These are phyloP conservation scores for Epizoanthus fatuus DNA, from an alignment of 92 coral and sea anemone species.

Conservation along the genomic window DNA sequence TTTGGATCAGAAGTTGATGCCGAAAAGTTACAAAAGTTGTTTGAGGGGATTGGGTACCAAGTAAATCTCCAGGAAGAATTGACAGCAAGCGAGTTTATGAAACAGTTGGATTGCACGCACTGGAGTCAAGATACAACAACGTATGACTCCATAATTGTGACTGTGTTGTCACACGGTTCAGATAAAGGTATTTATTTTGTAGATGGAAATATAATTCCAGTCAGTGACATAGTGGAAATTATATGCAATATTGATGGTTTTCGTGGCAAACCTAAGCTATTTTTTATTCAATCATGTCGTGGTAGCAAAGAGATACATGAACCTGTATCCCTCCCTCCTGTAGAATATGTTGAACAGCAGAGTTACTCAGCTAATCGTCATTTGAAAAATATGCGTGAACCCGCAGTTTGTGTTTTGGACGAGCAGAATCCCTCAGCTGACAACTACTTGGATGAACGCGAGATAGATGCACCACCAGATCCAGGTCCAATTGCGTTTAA, in stretches of 20 bases:
- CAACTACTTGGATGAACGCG: no score
- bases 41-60: slow-evolving; percentile 51
- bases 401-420: no score
- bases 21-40: slow-evolving; percentile 14
- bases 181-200: slow-evolving; percentile 32
- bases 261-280: slow-evolving; percentile 62
- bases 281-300: slow-evolving; percentile 60
- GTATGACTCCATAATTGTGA: slow-evolving; percentile 57
- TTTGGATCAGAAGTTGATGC: slow-evolving; percentile 37
- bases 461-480: neutral
- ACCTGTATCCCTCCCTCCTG: no score
- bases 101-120: no score
- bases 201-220: slow-evolving; percentile 28
- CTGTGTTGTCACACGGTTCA: slow-evolving; percentile 45
- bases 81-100: neutral
- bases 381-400: no score
- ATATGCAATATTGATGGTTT: slow-evolving; percentile 11
- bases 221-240: slow-evolving; percentile 17
- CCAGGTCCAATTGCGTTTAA: no score
- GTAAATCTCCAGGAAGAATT: neutral
- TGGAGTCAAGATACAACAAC: neutral
- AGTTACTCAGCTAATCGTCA: neutral
- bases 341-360: neutral
- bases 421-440: no score
- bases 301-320: neutral